phyloP scores from a whole-genome alignment of 2,113 vertebrate species.

The Paramisgurnus dabryanus region DNA sequence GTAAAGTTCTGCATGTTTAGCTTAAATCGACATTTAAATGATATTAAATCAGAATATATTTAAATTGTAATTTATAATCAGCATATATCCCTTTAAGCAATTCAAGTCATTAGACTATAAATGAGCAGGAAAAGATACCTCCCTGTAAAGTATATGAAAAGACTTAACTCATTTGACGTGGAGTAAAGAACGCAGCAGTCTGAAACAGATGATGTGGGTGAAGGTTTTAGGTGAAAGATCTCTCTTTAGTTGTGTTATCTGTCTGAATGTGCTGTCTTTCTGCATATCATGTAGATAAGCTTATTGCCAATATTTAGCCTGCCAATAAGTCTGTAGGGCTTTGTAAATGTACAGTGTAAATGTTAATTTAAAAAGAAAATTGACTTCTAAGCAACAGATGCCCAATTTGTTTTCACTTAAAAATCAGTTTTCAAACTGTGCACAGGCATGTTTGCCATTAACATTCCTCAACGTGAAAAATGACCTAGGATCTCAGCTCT shows the following conservation, averaged over 20 bases:
- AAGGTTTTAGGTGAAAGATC: too few relatives aligned
- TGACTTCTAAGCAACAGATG: conserved; percentile 7
- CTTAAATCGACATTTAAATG: too few relatives aligned
- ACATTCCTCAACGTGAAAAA: conserved; percentile 4
- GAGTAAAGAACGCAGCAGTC: neutral
- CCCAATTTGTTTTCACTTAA: conserved; percentile 10
- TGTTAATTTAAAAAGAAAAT: neutral
- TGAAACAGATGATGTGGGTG: neutral
- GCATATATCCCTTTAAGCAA: neutral
- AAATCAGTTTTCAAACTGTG: conserved; percentile 21
- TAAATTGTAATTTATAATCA: neutral
- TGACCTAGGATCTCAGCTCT: neutral
- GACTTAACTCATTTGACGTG: too few relatives aligned
- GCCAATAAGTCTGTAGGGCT: neutral
- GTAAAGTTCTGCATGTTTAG: neutral
- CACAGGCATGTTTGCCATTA: neutral
- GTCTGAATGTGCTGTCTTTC: neutral
- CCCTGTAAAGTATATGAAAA: neutral
- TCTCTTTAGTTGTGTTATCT: too few relatives aligned
- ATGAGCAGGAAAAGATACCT: neutral
- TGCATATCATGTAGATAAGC: neutral
- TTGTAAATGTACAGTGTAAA: neutral
- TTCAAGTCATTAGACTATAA: neutral
- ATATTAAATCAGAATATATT: neutral
- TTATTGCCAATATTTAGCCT: neutral